Evolutionary conservation across 1,140 invertebrate species (phyloP).

Genomic region (Gerris buenoi): DNA sequence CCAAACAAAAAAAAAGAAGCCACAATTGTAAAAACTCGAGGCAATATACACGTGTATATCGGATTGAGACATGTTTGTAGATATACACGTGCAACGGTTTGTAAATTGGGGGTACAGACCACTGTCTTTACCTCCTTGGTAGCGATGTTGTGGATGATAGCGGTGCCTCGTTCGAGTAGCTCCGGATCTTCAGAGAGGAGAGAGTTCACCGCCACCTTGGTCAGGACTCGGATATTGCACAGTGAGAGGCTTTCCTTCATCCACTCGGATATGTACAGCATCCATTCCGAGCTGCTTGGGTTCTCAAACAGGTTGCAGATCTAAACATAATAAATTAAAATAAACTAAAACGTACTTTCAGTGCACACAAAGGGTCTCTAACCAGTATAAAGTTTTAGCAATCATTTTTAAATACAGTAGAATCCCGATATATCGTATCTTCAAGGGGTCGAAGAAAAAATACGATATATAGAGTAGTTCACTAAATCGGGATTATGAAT

Average conservation of each 20-base stretch:
- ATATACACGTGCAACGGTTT: not conserved
- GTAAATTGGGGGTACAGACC: constrained; percentile 52
- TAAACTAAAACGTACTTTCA: not conserved
- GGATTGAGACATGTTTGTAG: too few species aligned
- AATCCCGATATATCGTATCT: too few species aligned
- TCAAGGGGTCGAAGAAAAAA: too few species aligned
- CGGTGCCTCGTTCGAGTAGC: constrained; percentile 63
- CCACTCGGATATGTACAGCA: constrained; percentile 87
- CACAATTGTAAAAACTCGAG: too few species aligned
- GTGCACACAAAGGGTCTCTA: too few species aligned
- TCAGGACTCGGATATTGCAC: constrained; percentile 79
- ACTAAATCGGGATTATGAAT: too few species aligned
- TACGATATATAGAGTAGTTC: too few species aligned
- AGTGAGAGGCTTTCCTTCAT: constrained; percentile 50
- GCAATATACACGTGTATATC: too few species aligned
- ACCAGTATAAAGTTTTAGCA: too few species aligned
- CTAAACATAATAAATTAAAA: constrained; percentile 30
- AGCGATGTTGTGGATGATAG: constrained; percentile 78
- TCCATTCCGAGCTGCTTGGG: constrained; percentile 75
- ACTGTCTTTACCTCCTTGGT: constrained; percentile 94
- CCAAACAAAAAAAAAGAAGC: too few species aligned
- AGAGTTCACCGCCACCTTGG: constrained; percentile 76
- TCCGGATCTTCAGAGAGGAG: constrained; percentile 53
- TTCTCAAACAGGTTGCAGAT: constrained; percentile 84
- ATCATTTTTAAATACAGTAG: too few species aligned